Percentiles rank a stretch among this genome's conserved stretches.
These are phyloP conservation scores for Zophobas morio DNA, from an alignment of 1,140 invertebrate genomes.

Conservation along the genomic window DNA sequence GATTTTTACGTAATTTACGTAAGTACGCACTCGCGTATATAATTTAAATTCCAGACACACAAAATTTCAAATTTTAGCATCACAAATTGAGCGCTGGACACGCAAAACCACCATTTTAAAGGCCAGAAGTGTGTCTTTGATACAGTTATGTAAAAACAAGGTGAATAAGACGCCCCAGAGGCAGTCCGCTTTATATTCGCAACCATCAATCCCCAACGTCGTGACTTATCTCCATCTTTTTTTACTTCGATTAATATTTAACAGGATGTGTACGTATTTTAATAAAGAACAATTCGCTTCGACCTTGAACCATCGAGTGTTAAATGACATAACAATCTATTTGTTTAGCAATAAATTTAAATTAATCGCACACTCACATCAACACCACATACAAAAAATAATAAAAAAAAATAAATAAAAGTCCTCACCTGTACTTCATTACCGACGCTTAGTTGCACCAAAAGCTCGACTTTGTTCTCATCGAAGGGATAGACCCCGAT, in stretches of 20 bases:
- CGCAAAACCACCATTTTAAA: too few relatives aligned
- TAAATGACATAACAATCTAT: slow-evolving; percentile 33
- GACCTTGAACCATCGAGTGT: slow-evolving; percentile 12
- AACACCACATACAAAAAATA: background rate
- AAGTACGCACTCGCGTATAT: too few relatives aligned
- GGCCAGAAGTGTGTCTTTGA: too few relatives aligned
- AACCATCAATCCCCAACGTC: background rate
- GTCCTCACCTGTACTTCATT: slow-evolving; percentile 60
- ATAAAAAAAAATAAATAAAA: too few relatives aligned
- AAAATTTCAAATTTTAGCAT: too few relatives aligned
- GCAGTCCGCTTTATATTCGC: background rate
- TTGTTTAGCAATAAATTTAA: slow-evolving; percentile 14
- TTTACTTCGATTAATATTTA: slow-evolving; percentile 22
- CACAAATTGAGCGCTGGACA: too few relatives aligned
- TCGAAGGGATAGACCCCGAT: slow-evolving; percentile 51
- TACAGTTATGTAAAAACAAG: too few relatives aligned
- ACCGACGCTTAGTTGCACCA: slow-evolving; percentile 60
- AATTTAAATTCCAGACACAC: too few relatives aligned
- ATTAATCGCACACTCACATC: background rate
- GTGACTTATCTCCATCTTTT: slow-evolving; percentile 2
- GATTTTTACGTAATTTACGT: too few relatives aligned
- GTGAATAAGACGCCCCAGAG: too few relatives aligned
- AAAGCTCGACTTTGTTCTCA: slow-evolving; percentile 51
- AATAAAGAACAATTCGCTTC: slow-evolving; percentile 1
- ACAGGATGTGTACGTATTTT: slow-evolving; percentile 35